phyloP scores from a whole-genome alignment of 2,888 invertebrate species.

The Chaitophorus viminalis region DNA sequence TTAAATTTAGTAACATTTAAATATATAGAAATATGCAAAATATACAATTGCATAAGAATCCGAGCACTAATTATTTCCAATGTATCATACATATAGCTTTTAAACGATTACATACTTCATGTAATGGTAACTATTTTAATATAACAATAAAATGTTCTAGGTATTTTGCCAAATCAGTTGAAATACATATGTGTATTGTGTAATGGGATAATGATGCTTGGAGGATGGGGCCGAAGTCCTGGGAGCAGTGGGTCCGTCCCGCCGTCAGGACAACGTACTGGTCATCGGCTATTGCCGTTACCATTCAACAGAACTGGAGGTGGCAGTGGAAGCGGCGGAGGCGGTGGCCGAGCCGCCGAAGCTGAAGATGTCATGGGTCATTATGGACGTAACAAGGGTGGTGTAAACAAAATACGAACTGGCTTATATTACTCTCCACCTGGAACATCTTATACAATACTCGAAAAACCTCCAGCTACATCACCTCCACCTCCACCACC shows the following conservation, averaged over 20 bases:
- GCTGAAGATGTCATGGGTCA: slow-evolving; percentile 68
- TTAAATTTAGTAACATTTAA: too few species aligned
- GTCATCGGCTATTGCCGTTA: slow-evolving; percentile 51
- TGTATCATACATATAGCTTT: too few species aligned
- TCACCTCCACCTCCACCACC: slow-evolving; percentile 66
- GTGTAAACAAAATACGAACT: slow-evolving; percentile 66
- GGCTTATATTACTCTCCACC: slow-evolving; percentile 83
- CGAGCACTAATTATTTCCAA: too few species aligned
- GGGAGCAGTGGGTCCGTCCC: slow-evolving; percentile 61
- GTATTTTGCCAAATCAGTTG: not conserved
- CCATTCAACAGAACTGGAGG: slow-evolving; percentile 56
- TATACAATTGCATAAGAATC: too few species aligned
- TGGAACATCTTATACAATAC: slow-evolving; percentile 88
- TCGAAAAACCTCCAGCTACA: slow-evolving; percentile 81
- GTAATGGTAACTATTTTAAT: too few species aligned
- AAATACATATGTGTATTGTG: slow-evolving; percentile 2
- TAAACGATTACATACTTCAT: too few species aligned
- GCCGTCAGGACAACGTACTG: slow-evolving; percentile 49
- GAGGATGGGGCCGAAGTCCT: slow-evolving; percentile 63
- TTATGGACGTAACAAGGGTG: slow-evolving; percentile 69
- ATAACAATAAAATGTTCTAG: not conserved
- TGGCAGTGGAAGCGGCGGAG: slow-evolving; percentile 31
- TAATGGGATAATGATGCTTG: slow-evolving; percentile 62
- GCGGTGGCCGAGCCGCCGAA: slow-evolving; percentile 67
- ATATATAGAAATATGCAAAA: too few species aligned